Evolutionary conservation across 2,797 vertebrate genomes (phyloP).

Genomic region (Mus minutoides): DNA sequence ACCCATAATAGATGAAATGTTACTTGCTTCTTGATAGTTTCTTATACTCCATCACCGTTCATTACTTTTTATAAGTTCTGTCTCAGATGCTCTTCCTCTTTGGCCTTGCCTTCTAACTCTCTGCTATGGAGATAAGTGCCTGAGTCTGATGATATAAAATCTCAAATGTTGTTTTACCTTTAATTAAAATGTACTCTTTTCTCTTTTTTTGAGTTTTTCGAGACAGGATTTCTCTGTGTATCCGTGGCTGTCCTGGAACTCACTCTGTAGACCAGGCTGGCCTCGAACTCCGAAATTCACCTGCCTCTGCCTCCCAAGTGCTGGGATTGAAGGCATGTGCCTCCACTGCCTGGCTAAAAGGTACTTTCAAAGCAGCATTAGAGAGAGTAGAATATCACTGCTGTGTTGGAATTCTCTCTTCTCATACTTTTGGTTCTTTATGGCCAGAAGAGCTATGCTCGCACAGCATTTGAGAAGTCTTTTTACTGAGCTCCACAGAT

Average conservation of each 20-base stretch:
- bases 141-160: conserved; percentile 62
- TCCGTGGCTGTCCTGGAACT: too few species aligned
- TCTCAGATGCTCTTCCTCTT: conserved; percentile 77
- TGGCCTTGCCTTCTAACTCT: conserved; percentile 74
- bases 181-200: conserved; percentile 73
- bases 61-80: conserved; percentile 77
- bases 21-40: conserved; percentile 73
- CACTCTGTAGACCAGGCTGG: too few species aligned
- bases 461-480: not conserved
- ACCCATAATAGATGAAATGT: conserved; percentile 71
- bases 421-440: conserved; percentile 20
- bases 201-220: too few species aligned
- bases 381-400: conserved; percentile 10
- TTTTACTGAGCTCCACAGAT: not conserved
- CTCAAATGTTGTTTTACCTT: conserved; percentile 62
- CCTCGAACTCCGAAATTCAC: too few species aligned
- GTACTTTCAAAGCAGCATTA: conserved; percentile 63
- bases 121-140: conserved; percentile 71
- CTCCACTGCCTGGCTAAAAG: conserved; percentile 36
- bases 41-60: conserved; percentile 72
- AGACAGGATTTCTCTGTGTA: too few species aligned
- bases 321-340: too few species aligned
- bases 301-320: too few species aligned
- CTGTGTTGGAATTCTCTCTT: conserved; percentile 12
- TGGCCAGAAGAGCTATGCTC: not conserved